Percentiles rank a stretch among this genome's conserved stretches.
These are phyloP conservation scores for Sphinx pinastri DNA, from an alignment of 2,888 invertebrate genomes.

Conservation along the genomic window DNA sequence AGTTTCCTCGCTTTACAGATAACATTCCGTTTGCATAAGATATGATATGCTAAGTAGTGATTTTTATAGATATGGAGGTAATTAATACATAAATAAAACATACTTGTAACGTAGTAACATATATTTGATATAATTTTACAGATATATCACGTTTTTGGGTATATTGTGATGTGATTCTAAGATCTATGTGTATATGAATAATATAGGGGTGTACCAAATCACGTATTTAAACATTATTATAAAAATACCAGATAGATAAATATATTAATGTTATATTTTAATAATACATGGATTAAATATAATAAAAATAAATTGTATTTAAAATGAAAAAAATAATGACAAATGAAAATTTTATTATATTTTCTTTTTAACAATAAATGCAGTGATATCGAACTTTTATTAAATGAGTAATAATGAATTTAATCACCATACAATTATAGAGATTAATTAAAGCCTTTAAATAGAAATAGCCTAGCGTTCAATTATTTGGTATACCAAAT, in stretches of 20 bases:
- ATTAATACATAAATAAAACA: constrained; percentile 75
- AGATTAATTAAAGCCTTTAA: too few species aligned
- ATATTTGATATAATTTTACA: constrained; percentile 80
- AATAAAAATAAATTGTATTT: neutral
- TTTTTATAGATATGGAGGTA: constrained; percentile 40
- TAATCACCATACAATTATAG: too few species aligned
- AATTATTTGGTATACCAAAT: too few species aligned
- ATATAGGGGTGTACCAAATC: constrained; percentile 25
- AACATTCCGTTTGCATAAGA: constrained; percentile 59
- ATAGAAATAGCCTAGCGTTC: too few species aligned
- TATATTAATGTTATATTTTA: neutral
- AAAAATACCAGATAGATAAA: neutral
- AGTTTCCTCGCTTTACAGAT: constrained; percentile 40
- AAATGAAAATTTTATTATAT: too few species aligned
- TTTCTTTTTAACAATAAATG: too few species aligned
- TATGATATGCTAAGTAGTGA: constrained; percentile 48
- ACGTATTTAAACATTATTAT: neutral
- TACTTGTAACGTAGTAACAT: constrained; percentile 76
- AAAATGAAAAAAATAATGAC: neutral
- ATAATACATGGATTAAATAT: neutral
- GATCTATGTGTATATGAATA: constrained; percentile 39
- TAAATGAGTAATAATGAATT: too few species aligned
- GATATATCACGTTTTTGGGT: constrained; percentile 64
- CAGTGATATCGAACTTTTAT: too few species aligned
- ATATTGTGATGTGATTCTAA: constrained; percentile 22